Base-by-base conservation (phyloP, 2,888 invertebrate genomes). In the Colostygia pectinataria region DNA sequence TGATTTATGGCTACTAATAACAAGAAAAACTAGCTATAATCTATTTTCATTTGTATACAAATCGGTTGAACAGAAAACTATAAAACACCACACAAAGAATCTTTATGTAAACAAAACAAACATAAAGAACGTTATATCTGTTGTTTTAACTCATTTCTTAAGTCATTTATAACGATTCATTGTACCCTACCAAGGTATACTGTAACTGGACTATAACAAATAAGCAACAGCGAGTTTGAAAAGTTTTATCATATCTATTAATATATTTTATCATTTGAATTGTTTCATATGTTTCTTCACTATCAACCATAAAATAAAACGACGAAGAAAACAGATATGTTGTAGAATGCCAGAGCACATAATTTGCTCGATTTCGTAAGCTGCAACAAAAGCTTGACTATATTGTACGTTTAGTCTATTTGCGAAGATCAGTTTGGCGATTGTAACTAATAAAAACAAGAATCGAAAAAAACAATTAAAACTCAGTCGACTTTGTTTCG, bases 41-140 rank as follows among this genome's bases (percentile, higher is more conserved):
- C 90, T 90, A 90, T 90, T 90, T 88, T 71, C 86, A 89, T 82
- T 83, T 77, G 87, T 90, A 86, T 74, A 90, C 88, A 87, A 83
- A 88, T 88, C 86, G 88, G 85, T 85, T 80, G 85, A 90, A 88
- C 89, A 86, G 86, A 88, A 89, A 90, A 86, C 89, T 80, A 80
- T 90, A 87, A 90, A 90, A 89, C 85, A 79, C 84, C 84, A 87
- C 88, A 88, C 52, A 52, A 52, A 52, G 52, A 52, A 52, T 52
- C 52, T 46, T 52, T 46, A 47, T 80, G 84, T 88, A 88, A 88
- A 88, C 87, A 87, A 80, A 87, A 86, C 82, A 83, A 77, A 83
- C 87, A 74, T 87, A 81, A 87, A 83, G 84, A 77, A 71, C 71
- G 81, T 86, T 88, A 86, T 85, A 83, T 79, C 83, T 89, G 90